Conservation (phyloP, 2,888 invertebrate genomes). For the Raillietiella orientalis region DNA sequence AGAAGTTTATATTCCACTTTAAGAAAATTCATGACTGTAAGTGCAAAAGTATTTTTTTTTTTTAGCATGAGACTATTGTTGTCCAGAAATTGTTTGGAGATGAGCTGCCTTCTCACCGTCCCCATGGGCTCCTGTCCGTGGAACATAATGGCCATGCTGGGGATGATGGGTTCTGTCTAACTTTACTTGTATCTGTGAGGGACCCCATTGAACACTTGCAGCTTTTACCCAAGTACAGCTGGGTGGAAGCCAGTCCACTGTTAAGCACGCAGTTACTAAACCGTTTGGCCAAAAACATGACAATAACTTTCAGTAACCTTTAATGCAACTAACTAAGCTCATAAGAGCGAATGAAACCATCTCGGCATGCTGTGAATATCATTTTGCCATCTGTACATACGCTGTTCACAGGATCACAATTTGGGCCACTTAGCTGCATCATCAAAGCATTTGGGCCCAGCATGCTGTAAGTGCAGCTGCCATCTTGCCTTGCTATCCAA, state of each 20-base stretch:
- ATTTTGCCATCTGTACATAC: conserved; percentile 20
- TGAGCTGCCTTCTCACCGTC: conserved; percentile 48
- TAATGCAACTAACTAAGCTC: no score
- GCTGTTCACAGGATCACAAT: conserved; percentile 31
- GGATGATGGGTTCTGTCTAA: conserved; percentile 42
- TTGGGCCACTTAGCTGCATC: conserved; percentile 29
- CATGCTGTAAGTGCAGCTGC: conserved; percentile 21
- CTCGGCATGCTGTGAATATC: conserved; percentile 27
- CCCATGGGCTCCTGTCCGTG: conserved; percentile 36
- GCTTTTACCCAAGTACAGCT: conserved; percentile 55
- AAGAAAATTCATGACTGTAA: conserved; percentile 49
- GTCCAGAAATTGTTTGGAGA: conserved; percentile 51
- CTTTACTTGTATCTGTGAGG: conserved; percentile 46
- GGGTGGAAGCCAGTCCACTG: conserved; percentile 42
- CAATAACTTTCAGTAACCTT: conserved; percentile 46
- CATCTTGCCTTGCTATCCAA: conserved; percentile 24
- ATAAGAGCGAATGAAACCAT: conserved; percentile 26
- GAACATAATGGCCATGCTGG: conserved; percentile 16
- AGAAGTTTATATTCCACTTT: conserved; percentile 57
- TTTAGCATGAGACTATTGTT: conserved; percentile 3
- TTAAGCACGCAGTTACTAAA: conserved; percentile 30
- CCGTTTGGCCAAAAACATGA: conserved; percentile 37
- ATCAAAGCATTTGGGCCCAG: conserved; percentile 11
- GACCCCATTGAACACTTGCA: conserved; percentile 56
- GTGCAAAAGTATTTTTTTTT: conserved; percentile 8